These are phyloP conservation scores for Orthonyx spaldingii DNA, from an alignment of 2,113 vertebrate genomes.

Conservation along the genomic window DNA sequence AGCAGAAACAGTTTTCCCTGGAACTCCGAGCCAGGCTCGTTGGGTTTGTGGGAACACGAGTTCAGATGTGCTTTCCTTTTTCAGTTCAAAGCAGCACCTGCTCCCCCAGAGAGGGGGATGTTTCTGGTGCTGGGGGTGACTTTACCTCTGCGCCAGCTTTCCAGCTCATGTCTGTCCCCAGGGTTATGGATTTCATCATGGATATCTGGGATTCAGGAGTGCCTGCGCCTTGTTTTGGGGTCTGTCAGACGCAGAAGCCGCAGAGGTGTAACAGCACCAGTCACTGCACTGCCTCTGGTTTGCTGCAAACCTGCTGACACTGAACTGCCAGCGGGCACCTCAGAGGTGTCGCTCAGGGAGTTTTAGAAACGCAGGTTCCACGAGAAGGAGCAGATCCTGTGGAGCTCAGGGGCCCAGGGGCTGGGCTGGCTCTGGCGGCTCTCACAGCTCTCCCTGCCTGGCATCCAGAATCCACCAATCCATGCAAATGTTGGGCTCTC, in stretches of 20 bases:
- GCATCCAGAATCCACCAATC: background rate
- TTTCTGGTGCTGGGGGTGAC: background rate
- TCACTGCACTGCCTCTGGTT: background rate
- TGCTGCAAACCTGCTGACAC: rapidly evolving
- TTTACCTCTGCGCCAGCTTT: background rate
- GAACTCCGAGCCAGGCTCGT: background rate
- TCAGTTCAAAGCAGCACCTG: background rate
- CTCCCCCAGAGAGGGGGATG: background rate
- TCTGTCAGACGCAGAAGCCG: background rate
- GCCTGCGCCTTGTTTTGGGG: background rate
- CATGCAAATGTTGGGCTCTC: background rate
- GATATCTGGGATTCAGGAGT: background rate
- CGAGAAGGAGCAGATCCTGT: background rate
- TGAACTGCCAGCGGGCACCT: background rate
- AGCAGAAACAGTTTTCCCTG: background rate
- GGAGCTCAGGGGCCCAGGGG: background rate
- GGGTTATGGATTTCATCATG: background rate
- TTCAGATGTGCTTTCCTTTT: background rate
- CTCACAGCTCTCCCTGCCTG: rapidly evolving
- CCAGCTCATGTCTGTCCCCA: background rate
- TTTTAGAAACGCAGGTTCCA: background rate
- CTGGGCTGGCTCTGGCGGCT: background rate
- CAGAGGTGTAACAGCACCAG: no score
- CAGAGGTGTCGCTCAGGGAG: background rate
- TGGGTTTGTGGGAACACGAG: background rate